Base-by-base conservation (phyloP, 2,888 invertebrate species). In the Hyles lineata region DNA sequence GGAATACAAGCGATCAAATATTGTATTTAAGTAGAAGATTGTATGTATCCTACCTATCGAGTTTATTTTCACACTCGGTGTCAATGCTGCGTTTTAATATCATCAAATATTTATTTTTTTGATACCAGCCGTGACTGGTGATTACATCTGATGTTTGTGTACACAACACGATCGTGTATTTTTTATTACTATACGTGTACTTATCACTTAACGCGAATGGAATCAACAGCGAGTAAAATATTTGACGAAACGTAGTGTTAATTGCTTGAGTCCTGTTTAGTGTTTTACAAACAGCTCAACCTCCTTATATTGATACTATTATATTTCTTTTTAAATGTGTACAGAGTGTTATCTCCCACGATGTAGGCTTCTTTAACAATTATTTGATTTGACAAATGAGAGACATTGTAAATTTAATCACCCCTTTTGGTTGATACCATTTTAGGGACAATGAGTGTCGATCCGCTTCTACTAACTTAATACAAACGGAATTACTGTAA, bases 191-290 rank as follows among this genome's bases (percentile, higher is more conserved):
- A 23, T 15, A 17, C 67, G 15, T 67, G 43, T 50, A 15, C 63
- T 63, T 67, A 67, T 67, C 67, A 67, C 23, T 67, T 67, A 67
- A 50, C 67, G 67, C 17, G 23, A 67, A 60, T 17, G 11, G 50
- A 67, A 67, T 50, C 67, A 50, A 50, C 43, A 23, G 6, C 21
- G 50, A 67, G 23, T 43, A 23, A 63, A 63, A 67, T 67, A 67
- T 67, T 67, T 67, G 67, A 21, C 43, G 43, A 50, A 67, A 67
- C 17, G 21, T 7, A 7, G 15, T 67, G 67, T 21, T 67, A 67
- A 67, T 50, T 67, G 43, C 43, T 50, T 17, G 17, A 67, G 67
- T 23, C 50, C 43, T 67, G 23, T 7, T 67, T 43, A 29, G 8
- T 19, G 35, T 67, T 23, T 17, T 50, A 17, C 23, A 43, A 23